Conservation (phyloP, 2,888 invertebrate species). For the Amiota mariae region DNA sequence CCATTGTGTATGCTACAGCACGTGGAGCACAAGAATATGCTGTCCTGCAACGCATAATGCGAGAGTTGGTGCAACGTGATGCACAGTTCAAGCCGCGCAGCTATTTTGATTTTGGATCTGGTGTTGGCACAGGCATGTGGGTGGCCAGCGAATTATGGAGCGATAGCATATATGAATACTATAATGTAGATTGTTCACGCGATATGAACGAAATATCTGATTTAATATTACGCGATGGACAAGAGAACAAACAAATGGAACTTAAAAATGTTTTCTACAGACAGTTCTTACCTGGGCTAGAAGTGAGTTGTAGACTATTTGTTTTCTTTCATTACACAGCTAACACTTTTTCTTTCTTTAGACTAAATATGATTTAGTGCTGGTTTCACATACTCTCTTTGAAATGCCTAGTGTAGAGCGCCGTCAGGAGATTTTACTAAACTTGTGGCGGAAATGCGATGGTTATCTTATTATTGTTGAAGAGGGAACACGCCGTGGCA, state of each 20-base stretch:
- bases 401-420: slow-evolving; percentile 82
- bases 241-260: slow-evolving; percentile 77
- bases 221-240: slow-evolving; percentile 80
- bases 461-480: slow-evolving; percentile 89
- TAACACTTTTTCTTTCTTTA: slow-evolving; percentile 41
- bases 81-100: slow-evolving; percentile 82
- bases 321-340: background rate
- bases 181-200: slow-evolving; percentile 86
- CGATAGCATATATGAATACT: slow-evolving; percentile 84
- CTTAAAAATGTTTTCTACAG: slow-evolving; percentile 81
- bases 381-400: slow-evolving; percentile 86
- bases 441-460: slow-evolving; percentile 90
- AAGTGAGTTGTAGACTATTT: slow-evolving; percentile 40
- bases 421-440: slow-evolving; percentile 81
- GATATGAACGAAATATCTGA: slow-evolving; percentile 89
- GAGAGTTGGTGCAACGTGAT: slow-evolving; percentile 81
- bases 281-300: slow-evolving; percentile 84
- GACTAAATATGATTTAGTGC: slow-evolving; percentile 85
- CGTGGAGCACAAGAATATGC: slow-evolving; percentile 86
- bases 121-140: slow-evolving; percentile 90
- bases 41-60: slow-evolving; percentile 80
- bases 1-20: slow-evolving; percentile 81
- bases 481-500: slow-evolving; percentile 87
- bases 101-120: slow-evolving; percentile 94
- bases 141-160: slow-evolving; percentile 85